Base-by-base conservation (phyloP, 2,888 invertebrate genomes). In the Embidobia sp. region DNA sequence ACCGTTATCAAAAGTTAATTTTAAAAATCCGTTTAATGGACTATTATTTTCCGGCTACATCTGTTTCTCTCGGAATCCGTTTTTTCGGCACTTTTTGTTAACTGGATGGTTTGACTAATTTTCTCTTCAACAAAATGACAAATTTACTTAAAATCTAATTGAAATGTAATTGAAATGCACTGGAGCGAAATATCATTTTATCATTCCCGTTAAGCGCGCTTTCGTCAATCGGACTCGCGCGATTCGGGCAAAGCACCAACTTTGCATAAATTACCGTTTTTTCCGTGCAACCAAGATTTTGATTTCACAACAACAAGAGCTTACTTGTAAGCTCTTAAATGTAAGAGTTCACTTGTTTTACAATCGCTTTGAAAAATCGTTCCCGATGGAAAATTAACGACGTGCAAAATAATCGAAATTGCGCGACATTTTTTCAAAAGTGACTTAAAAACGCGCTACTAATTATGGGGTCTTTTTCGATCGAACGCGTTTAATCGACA, bases 81-180 rank as follows among this genome's bases (percentile, higher is more conserved):
- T 55, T 55, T 55, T 35, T 51, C 13, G 22, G 33, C 35, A 44
- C 18, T 29, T 57, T 67, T 31, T 26, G 57, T 67, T 48, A 48
- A 57, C 29, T 11, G 55, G 37, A 55, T 40, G 48, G 69, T 49
- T 69, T 59, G 40, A 59, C 44, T 59, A 59, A 69, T 49, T 69
- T 69, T 59, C 69, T 69, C 19, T 27, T 59, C 59, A 33, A 11
- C 51, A 33, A 19, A 18, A 59, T 40, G 26, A 40, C 37, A 49
- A 69, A 69, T 69, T 59, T 69, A 59, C 51, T 59, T 69, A 44
- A 59, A 69, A 59, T 42, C 35, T 67, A 55, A 67, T 66, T 55
- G 46, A 67, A 55, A 37, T 55, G 49, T 44, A 69, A 69, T 59
- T 69, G 59, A 59, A 69, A 59, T 16, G 59, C 69, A 59, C 42